Conservation (phyloP, 92 coral and sea anemone species). For the Epizoanthus scotinus region DNA sequence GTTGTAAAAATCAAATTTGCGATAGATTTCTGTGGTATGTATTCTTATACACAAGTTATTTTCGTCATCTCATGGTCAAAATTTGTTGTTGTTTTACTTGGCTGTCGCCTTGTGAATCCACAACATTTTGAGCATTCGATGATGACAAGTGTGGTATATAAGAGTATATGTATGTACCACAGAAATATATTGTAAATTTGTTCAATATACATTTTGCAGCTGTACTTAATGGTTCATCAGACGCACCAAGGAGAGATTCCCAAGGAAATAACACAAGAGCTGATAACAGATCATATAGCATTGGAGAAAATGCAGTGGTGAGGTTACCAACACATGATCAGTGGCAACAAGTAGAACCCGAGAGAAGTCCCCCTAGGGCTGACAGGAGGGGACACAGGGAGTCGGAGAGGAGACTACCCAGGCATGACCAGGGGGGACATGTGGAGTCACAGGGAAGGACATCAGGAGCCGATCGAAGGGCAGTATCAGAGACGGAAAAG, state of each 20-base stretch:
- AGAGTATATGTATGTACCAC: not conserved
- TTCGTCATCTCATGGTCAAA: no score
- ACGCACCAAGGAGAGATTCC: conserved; percentile 19
- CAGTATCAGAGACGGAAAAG: conserved; percentile 52
- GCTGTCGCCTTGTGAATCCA: no score
- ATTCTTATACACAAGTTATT: no score
- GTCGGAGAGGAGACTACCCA: not conserved
- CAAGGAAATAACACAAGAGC: conserved; percentile 1
- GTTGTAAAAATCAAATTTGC: no score
- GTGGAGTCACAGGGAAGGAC: not conserved
- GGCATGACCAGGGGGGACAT: not conserved
- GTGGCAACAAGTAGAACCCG: conserved; percentile 34
- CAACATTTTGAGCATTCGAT: no score
- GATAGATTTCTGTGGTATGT: no score
- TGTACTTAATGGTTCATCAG: conserved; percentile 30
- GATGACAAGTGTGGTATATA: no score
- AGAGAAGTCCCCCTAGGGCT: not conserved
- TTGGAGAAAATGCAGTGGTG: conserved; percentile 11
- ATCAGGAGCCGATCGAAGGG: conserved; percentile 3
- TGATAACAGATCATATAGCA: not conserved
- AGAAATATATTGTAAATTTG: no score
- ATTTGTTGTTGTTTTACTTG: no score
- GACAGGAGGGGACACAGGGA: conserved; percentile 10
- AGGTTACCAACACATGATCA: conserved; percentile 18
- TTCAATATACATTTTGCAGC: conserved; percentile 1